Conservation (phyloP, 1,140 invertebrate genomes). For the Triops longicaudatus region DNA sequence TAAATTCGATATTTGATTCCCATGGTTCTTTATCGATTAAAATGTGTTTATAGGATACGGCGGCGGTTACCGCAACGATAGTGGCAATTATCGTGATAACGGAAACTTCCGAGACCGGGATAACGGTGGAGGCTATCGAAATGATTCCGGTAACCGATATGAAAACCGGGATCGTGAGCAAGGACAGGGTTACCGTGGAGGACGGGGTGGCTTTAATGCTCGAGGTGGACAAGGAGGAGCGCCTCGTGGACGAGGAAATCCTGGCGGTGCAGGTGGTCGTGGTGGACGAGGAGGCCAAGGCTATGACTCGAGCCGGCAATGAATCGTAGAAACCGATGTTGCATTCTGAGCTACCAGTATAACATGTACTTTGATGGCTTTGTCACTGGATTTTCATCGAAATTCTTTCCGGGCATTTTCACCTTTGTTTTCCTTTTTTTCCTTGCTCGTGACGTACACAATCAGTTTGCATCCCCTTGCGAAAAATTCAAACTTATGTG, state of each 20-base stretch:
- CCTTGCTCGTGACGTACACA: neutral
- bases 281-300: constrained; percentile 9
- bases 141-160: neutral
- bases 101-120: constrained; percentile 17
- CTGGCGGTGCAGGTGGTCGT: constrained; percentile 13
- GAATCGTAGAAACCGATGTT: neutral
- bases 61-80: constrained; percentile 16
- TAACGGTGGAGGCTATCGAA: constrained; percentile 21
- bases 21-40: neutral
- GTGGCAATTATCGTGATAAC: constrained; percentile 4
- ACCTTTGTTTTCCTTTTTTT: neutral
- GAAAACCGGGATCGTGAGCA: constrained; percentile 19
- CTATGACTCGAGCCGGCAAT: neutral
- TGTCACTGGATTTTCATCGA: constrained; percentile 12
- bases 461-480: neutral
- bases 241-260: constrained; percentile 15
- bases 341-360: constrained; percentile 8
- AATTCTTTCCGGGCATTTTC: neutral
- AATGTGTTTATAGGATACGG: constrained; percentile 9
- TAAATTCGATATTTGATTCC: neutral
- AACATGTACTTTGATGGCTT: neutral
- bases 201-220: constrained; percentile 1
- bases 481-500: neutral
- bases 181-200: constrained; percentile 18
- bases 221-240: constrained; percentile 19